These are phyloP conservation scores for Hydra vulgaris DNA, from an alignment of 30 jellyfish, hydroid and myxozoan species.

Conservation along the genomic window DNA sequence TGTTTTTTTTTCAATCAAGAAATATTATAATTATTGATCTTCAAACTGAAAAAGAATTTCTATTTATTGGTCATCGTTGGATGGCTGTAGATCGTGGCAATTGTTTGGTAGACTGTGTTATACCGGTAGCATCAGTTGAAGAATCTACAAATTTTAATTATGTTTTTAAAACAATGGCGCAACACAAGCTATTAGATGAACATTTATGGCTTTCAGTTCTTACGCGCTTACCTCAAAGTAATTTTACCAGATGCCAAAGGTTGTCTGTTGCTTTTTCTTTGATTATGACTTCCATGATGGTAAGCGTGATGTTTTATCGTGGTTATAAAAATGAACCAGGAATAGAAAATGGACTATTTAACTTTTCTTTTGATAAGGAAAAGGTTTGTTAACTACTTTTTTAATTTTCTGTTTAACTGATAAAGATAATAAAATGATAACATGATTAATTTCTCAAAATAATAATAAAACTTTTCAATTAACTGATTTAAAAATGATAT, in stretches of 20 bases:
- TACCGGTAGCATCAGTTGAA: conserved; percentile 71
- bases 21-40: conserved; percentile 66
- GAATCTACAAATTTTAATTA: conserved; percentile 84
- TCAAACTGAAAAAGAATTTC: conserved; percentile 58
- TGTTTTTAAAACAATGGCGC: conserved; percentile 58
- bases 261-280: conserved; percentile 72
- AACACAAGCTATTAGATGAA: conserved; percentile 66
- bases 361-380: conserved; percentile 59
- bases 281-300: conserved; percentile 80
- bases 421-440: too few species aligned
- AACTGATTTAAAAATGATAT: too few species aligned
- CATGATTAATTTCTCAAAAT: too few species aligned
- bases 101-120: conserved; percentile 68
- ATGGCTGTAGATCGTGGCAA: conserved; percentile 85
- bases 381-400: conserved; percentile 59
- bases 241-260: conserved; percentile 85
- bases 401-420: too few species aligned
- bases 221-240: conserved; percentile 92
- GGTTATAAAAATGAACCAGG: conserved; percentile 51
- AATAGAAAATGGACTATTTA: conserved; percentile 60
- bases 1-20: conserved; percentile 30
- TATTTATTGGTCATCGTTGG: conserved; percentile 88
- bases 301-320: conserved; percentile 80
- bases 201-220: conserved; percentile 91
- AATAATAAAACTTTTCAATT: too few species aligned